Conservation (phyloP, 2,888 invertebrate genomes). For the Zootermopsis nevadensis region DNA sequence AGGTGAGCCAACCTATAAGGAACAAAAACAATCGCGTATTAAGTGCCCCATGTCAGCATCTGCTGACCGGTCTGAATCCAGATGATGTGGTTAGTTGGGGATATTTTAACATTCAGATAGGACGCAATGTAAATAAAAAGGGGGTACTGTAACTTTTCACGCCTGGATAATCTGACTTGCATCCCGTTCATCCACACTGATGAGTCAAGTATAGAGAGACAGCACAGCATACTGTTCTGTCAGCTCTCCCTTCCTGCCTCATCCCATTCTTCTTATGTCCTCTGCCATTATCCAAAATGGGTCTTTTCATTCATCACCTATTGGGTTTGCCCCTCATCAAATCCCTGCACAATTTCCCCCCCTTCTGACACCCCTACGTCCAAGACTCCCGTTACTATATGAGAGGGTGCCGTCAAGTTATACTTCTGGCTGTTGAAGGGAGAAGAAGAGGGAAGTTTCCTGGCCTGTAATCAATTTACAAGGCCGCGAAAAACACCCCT, state of each 20-base stretch:
- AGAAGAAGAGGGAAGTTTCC: background rate
- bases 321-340: slow-evolving; percentile 25
- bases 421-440: slow-evolving; percentile 16
- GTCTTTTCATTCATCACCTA: slow-evolving; percentile 25
- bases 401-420: slow-evolving; percentile 26
- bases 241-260: background rate
- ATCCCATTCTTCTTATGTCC: background rate
- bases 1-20: background rate
- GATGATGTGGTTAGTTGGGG: background rate
- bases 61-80: background rate
- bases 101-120: background rate
- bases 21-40: background rate
- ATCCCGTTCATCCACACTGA: background rate
- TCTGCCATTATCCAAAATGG: slow-evolving; percentile 21
- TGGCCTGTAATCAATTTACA: slow-evolving; percentile 51
- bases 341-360: slow-evolving; percentile 25
- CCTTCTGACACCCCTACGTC: background rate
- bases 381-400: slow-evolving; percentile 11
- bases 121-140: background rate
- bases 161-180: background rate
- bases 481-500: slow-evolving; percentile 48
- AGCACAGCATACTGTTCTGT: slow-evolving; percentile 6
- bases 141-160: background rate
- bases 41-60: background rate
- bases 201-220: background rate